A percentile compares a stretch with the other conserved stretches of the same genome.
phyloP scores from a whole-genome alignment of 2,888 invertebrate species.

The Caenorhabditis sp. region DNA sequence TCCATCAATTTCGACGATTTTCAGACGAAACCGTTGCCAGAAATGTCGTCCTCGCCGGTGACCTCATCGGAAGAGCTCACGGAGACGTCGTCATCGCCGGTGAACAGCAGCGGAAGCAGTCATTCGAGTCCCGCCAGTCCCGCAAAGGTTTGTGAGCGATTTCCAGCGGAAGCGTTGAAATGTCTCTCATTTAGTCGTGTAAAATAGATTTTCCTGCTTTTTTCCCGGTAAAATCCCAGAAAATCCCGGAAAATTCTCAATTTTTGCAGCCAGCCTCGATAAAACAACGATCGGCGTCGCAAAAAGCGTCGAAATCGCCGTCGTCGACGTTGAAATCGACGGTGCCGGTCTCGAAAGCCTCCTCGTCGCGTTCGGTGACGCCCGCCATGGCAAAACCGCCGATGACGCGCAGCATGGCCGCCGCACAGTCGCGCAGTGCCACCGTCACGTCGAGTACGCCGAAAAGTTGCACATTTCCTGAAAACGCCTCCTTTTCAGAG shows the following conservation, averaged over 20 bases:
- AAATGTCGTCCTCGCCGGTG: slow-evolving; percentile 21
- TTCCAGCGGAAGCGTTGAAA: too few species aligned
- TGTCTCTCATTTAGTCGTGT: neutral
- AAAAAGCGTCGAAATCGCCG: slow-evolving; percentile 26
- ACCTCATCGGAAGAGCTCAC: slow-evolving; percentile 38
- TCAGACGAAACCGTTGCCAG: slow-evolving; percentile 21
- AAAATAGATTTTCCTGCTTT: neutral
- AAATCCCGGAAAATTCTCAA: neutral
- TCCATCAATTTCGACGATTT: neutral
- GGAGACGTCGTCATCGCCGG: slow-evolving; percentile 24
- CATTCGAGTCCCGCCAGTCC: slow-evolving; percentile 50
- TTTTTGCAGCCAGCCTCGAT: slow-evolving; percentile 18
- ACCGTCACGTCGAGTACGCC: slow-evolving; percentile 3
- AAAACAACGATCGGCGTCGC: slow-evolving; percentile 42
- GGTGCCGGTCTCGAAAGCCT: neutral
- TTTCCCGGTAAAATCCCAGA: neutral
- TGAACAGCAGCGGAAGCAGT: slow-evolving; percentile 38
- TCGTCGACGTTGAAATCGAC: slow-evolving; percentile 12
- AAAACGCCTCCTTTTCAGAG: neutral
- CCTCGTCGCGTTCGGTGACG: slow-evolving; percentile 19
- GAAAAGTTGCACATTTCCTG: neutral
- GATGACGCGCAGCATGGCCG: neutral
- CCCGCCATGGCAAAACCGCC: slow-evolving; percentile 45
- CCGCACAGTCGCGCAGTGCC: slow-evolving; percentile 23
- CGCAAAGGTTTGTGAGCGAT: slow-evolving; percentile 16